Conservation (phyloP, 2,888 invertebrate genomes). For the Perizoma affinitatum region DNA sequence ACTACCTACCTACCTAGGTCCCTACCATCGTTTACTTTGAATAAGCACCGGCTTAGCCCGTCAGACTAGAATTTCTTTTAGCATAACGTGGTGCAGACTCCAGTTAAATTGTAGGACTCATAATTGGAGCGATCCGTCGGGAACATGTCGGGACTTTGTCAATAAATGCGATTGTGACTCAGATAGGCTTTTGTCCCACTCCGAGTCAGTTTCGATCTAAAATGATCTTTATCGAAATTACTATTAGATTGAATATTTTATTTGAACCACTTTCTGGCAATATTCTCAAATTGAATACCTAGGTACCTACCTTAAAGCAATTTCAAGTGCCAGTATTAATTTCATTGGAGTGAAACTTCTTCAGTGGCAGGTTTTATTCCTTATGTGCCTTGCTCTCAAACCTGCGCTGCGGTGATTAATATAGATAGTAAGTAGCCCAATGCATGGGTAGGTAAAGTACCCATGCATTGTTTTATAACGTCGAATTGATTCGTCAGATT, state of each 20-base stretch:
- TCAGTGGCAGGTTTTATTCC: too few relatives aligned
- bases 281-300: too few relatives aligned
- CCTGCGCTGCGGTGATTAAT: conserved; percentile 5
- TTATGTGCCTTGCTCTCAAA: too few relatives aligned
- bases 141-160: conserved; percentile 64
- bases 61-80: conserved; percentile 38
- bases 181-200: conserved; percentile 16
- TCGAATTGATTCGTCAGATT: conserved; percentile 49
- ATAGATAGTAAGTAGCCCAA: conserved; percentile 42
- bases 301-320: too few relatives aligned
- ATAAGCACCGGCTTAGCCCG: conserved; percentile 23
- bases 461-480: conserved; percentile 52
- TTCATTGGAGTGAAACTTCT: too few relatives aligned
- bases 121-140: conserved; percentile 64
- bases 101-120: conserved; percentile 46
- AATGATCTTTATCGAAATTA: conserved; percentile 14
- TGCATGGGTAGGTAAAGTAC: too few relatives aligned
- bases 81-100: conserved; percentile 8
- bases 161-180: conserved; percentile 65
- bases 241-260: too few relatives aligned
- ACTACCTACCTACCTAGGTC: conserved; percentile 23
- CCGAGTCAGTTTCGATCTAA: neutral
- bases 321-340: too few relatives aligned
- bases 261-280: too few relatives aligned
- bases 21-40: conserved; percentile 8